Evolutionary conservation across 2,888 invertebrate species (phyloP).

Genomic region (Nemapogon koenigi): DNA sequence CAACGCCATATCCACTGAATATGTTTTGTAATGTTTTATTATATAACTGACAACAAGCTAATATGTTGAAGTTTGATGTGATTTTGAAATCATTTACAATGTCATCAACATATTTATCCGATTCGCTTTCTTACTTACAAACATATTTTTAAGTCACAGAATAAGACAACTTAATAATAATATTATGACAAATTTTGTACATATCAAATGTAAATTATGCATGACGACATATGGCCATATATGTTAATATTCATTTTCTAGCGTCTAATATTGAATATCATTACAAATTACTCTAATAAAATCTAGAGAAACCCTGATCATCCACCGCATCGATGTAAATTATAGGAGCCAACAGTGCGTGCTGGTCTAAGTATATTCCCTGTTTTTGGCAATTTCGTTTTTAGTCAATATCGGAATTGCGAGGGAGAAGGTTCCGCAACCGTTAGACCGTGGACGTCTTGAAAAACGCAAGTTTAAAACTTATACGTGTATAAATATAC

Average conservation of each 20-base stretch:
- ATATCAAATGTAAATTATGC: not conserved
- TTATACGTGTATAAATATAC: slow-evolving; percentile 60
- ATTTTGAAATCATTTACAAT: too few relatives aligned
- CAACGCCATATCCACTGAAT: too few relatives aligned
- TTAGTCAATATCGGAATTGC: slow-evolving; percentile 45
- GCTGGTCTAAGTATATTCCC: slow-evolving; percentile 25
- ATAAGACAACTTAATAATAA: too few relatives aligned
- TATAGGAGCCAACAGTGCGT: slow-evolving; percentile 48
- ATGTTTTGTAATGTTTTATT: too few relatives aligned
- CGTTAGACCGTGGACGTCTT: slow-evolving; percentile 49
- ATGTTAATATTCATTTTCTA: too few relatives aligned
- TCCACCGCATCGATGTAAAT: slow-evolving; percentile 27
- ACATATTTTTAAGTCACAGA: too few relatives aligned
- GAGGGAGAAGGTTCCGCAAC: slow-evolving; percentile 31
- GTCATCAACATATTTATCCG: too few relatives aligned
- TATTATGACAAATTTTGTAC: not conserved
- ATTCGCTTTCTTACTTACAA: too few relatives aligned
- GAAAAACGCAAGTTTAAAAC: slow-evolving; percentile 55
- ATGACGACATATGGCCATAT: too few relatives aligned
- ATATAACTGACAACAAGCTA: too few relatives aligned
- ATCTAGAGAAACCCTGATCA: slow-evolving; percentile 29
- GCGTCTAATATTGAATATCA: too few relatives aligned
- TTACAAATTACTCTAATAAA: slow-evolving; percentile 34
- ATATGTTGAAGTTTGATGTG: too few relatives aligned
- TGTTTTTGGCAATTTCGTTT: slow-evolving; percentile 34